Evolutionary conservation across 2,113 vertebrate species (phyloP), one percentile per base, ranked within the genome.

Genomic region (Apteryx owenii): DNA sequence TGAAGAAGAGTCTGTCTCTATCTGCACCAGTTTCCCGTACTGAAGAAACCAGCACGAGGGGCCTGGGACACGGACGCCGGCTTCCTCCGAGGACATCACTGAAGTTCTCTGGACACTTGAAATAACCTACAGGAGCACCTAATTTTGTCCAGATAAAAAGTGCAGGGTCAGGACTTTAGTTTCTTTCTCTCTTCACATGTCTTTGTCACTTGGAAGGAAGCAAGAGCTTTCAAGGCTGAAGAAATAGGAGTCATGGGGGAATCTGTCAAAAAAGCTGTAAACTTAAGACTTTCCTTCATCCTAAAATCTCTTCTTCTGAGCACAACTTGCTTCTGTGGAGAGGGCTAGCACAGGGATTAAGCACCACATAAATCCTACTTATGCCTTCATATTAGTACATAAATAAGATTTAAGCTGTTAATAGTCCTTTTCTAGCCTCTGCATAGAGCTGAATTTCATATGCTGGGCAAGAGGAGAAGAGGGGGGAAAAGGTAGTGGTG

Each of bases 341-440:
- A 88, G 42, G n/a, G 36, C 29, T 68, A 53, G 72, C 60, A 54
- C 29, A 53, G 69, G 42, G 72, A 83, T 90, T 86, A 92, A 42
- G 51, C 56, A 54, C 78, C 60, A 25, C 48, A 3, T 73, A 86
- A 86, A 18, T 44, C 89, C 82, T 80, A 33, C 44, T 73, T 88
- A 86, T 7, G 36, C 61, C 26, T 70, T 92, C 7, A 1, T 58
- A 60, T 75, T 81, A 86, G 22, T 40, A 54, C 50, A 51, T 54
- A 93, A 89, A 58, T 87, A 85, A 91, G 84, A 81, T 66, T 89
- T 91, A 94, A 81, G 65, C 51, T 51, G 46, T 70, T 88, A 77
- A n/a, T 78, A 84, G 29, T 8, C 42, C 36, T 73, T 78, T 83
- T 89, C 82, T 69, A 65, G 53, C 44, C 54, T 91, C 44, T 50